A percentile compares a stretch with the other conserved stretches of the same genome.
These are phyloP conservation scores for Hyla sarda DNA, from an alignment of 2,113 vertebrate genomes.

Conservation along the genomic window DNA sequence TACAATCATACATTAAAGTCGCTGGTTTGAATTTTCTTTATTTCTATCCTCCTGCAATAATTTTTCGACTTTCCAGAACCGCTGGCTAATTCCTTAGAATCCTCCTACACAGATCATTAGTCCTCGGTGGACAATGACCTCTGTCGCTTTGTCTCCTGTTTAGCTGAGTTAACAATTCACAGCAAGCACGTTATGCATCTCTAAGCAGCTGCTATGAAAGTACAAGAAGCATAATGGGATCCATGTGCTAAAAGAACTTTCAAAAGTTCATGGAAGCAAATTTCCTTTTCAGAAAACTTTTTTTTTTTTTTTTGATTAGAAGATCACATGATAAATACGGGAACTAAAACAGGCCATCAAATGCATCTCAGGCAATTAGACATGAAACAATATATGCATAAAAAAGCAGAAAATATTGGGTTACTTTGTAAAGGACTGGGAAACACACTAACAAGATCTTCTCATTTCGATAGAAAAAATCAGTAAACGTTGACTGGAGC, in stretches of 20 bases:
- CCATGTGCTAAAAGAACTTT: neutral
- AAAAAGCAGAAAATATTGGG: neutral
- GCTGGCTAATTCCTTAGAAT: slow-evolving; percentile 18
- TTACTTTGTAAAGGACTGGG: neutral
- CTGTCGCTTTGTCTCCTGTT: slow-evolving; percentile 16
- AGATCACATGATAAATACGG: neutral
- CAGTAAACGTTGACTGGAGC: too few relatives aligned
- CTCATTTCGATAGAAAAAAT: too few relatives aligned
- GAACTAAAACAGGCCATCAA: neutral
- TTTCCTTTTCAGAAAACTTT: neutral
- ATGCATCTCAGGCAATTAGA: neutral
- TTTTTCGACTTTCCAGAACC: neutral
- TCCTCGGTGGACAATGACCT: slow-evolving; percentile 38
- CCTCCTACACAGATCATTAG: slow-evolving; percentile 31
- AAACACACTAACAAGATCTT: too few relatives aligned
- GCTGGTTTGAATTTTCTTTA: neutral
- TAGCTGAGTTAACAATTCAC: slow-evolving; percentile 45
- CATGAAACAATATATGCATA: neutral
- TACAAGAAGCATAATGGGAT: neutral
- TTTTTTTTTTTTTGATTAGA: neutral
- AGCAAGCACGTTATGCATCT: slow-evolving; percentile 16
- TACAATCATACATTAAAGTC: slow-evolving; percentile 5
- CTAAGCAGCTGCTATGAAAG: slow-evolving; percentile 17
- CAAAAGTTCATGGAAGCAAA: neutral
- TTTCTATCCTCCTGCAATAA: neutral